These are phyloP conservation scores for Synanthedon formicaeformis DNA, from an alignment of 2,888 invertebrate species.

Conservation along the genomic window DNA sequence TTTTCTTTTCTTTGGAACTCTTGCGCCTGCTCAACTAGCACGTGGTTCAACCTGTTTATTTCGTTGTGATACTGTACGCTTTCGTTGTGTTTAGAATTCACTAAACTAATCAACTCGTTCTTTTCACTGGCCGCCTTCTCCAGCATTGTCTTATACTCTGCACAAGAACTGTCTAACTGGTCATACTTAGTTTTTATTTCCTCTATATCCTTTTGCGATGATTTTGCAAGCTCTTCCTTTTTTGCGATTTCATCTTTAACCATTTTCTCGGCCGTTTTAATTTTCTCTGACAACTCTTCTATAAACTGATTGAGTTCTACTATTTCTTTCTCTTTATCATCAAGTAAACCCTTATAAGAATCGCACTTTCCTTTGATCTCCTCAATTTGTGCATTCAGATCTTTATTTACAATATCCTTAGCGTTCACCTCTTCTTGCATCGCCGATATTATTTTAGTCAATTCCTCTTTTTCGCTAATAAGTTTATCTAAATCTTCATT, in stretches of 20 bases:
- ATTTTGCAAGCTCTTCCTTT: slow-evolving; percentile 16
- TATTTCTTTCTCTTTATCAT: slow-evolving; percentile 45
- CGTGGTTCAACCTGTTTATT: slow-evolving; percentile 80
- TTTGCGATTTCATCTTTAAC: slow-evolving; percentile 13
- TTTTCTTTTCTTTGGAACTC: slow-evolving; percentile 49
- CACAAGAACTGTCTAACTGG: slow-evolving; percentile 27
- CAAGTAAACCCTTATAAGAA: slow-evolving; percentile 24
- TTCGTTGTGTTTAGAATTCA: slow-evolving; percentile 88
- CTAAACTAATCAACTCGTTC: slow-evolving; percentile 76
- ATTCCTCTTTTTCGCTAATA: slow-evolving; percentile 35
- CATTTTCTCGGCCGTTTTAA: slow-evolving; percentile 29
- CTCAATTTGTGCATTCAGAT: slow-evolving; percentile 19
- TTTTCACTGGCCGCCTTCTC: slow-evolving; percentile 64
- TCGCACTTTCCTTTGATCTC: slow-evolving; percentile 22
- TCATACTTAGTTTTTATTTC: slow-evolving; percentile 26
- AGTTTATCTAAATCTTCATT: slow-evolving; percentile 32
- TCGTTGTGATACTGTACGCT: slow-evolving; percentile 87
- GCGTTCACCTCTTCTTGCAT: slow-evolving; percentile 32
- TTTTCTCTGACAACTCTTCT: slow-evolving; percentile 38
- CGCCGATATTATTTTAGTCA: slow-evolving; percentile 26
- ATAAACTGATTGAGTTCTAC: slow-evolving; percentile 47
- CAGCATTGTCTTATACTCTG: slow-evolving; percentile 33
- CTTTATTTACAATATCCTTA: slow-evolving; percentile 33
- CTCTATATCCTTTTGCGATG: slow-evolving; percentile 28
- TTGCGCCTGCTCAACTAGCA: slow-evolving; percentile 63